phyloP scores from a whole-genome alignment of 2,797 vertebrate genomes.

The Podarcis lilfordi region DNA sequence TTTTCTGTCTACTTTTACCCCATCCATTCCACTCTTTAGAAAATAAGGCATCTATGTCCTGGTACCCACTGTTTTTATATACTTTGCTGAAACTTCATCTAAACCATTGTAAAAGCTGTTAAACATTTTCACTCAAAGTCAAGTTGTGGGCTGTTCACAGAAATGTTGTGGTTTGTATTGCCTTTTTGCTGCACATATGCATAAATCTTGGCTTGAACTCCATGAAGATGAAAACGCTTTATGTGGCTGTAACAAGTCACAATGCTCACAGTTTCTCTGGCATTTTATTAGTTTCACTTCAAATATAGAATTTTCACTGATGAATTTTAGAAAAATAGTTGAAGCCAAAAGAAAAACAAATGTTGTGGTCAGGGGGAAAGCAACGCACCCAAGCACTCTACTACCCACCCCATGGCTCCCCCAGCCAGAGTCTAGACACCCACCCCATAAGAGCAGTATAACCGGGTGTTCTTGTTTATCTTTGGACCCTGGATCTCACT shows the following conservation, averaged over 20 bases:
- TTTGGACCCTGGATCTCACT: neutral
- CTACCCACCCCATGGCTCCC: neutral
- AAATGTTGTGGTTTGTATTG: conserved; percentile 49
- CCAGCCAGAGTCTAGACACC: neutral
- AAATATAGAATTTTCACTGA: conserved; percentile 69
- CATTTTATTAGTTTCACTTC: conserved; percentile 71
- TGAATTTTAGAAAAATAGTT: conserved; percentile 73
- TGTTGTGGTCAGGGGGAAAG: neutral
- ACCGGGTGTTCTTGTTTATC: neutral
- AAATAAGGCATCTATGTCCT: neutral
- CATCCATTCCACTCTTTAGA: neutral
- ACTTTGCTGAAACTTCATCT: neutral
- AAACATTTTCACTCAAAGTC: neutral
- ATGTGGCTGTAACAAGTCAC: conserved; percentile 58
- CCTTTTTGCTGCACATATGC: conserved; percentile 68
- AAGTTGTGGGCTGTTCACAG: neutral
- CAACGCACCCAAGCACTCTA: neutral
- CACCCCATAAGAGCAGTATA: neutral
- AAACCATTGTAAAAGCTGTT: neutral
- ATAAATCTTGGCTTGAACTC: conserved; percentile 61
- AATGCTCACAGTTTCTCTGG: conserved; percentile 60
- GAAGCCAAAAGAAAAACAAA: conserved; percentile 39
- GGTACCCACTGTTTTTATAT: neutral
- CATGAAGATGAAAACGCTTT: conserved; percentile 62
- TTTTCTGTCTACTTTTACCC: neutral